Percentiles rank a stretch among this genome's conserved stretches.
phyloP scores from a whole-genome alignment of 2,888 invertebrate genomes.

The Philereme transversata region DNA sequence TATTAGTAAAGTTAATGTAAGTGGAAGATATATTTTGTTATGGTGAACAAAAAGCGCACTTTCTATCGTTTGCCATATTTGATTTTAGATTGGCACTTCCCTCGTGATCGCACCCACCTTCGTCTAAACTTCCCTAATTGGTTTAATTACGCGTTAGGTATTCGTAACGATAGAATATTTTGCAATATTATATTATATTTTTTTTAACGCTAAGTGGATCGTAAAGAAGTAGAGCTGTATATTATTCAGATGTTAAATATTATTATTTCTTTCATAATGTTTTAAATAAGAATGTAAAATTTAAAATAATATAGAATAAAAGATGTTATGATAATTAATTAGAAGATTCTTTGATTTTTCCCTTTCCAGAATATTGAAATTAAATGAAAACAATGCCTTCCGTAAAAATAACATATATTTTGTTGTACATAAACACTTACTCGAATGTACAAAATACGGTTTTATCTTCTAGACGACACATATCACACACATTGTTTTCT shows the following conservation, averaged over 20 bases:
- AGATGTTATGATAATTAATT: constrained; percentile 84
- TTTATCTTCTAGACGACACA: constrained; percentile 41
- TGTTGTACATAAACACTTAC: constrained; percentile 44
- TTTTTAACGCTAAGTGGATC: constrained; percentile 77
- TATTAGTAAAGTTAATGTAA: constrained; percentile 55
- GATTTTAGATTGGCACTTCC: constrained; percentile 48
- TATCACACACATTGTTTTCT: constrained; percentile 35
- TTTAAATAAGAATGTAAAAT: constrained; percentile 84
- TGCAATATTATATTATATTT: constrained; percentile 75
- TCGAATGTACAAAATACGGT: constrained; percentile 56
- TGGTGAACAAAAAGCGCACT: constrained; percentile 68
- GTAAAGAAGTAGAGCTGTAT: constrained; percentile 76
- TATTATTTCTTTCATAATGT: constrained; percentile 83
- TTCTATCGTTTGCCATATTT: constrained; percentile 68
- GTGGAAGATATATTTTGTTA: constrained; percentile 80
- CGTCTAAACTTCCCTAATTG: constrained; percentile 47
- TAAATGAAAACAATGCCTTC: constrained; percentile 29
- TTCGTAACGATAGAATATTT: constrained; percentile 81
- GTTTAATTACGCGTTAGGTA: constrained; percentile 54
- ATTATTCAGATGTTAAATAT: constrained; percentile 84
- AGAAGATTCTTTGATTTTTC: constrained; percentile 76
- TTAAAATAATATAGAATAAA: constrained; percentile 84
- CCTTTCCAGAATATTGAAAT: constrained; percentile 48
- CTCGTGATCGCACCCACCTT: constrained; percentile 60
- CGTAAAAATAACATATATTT: constrained; percentile 57